Evolutionary conservation across 2,113 vertebrate species (phyloP), one percentile per base, ranked within the genome.

Genomic region (Corydoras maculifer): DNA sequence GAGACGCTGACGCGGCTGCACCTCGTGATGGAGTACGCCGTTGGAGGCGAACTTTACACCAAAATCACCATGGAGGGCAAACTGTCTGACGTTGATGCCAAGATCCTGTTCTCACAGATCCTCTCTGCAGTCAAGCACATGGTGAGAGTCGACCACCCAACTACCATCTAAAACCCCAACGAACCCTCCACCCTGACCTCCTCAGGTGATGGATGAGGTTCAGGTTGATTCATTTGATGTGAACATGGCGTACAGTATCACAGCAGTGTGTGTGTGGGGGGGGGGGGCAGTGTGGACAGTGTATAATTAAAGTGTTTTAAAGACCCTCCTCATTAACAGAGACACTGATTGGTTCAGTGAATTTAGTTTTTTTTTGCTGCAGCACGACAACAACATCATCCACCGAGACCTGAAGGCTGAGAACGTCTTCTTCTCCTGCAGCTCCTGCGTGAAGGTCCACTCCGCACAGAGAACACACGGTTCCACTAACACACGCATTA

Each of bases 81-180:
- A 81, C 85, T 98, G 73, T 87, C 92, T 0, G 95, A 98, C 84
- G 76, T 86, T 0, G 93, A 96, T 35, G 87, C 92, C 86, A 98
- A 93, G 87, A 86, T 92, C 30, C 86, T 97, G 83, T 99, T 98
- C 72, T 93, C 95, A 59, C 97, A 99, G 90, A 95, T 99, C 53
- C 87, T 97, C 65, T 96, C 96, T 55, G 97, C 97, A 2, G 93
- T 99, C 77, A 94, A 94, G 78, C 97, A 99, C 87, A 98, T 99
- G 96, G 97, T 97, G 71, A 92, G 91, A 25, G 18, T 25, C 18
- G 18, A 25, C 18, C 18, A 25, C 18, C 18, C 18, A 25, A 2
- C 18, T 25, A 25, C 18, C 18, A 25, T 25, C 18, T 25, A 25
- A 1, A 25, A 25, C 18, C 18, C 18, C 18, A 25, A 25, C 18